Evolutionary conservation across 1,140 invertebrate genomes (phyloP).

Genomic region (Procambarus clarkii): DNA sequence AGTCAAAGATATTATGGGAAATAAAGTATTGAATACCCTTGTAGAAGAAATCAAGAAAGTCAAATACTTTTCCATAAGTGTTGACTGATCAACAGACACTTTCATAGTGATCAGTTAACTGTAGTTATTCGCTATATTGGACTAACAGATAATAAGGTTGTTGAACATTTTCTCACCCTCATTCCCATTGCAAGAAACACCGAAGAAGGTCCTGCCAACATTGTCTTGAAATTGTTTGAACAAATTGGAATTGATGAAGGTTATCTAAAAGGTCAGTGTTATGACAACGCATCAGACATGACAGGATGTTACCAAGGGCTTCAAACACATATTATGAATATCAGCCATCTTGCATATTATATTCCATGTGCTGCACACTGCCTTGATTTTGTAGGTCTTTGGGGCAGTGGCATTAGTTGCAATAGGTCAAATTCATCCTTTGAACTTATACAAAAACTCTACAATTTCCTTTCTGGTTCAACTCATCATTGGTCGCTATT

Average conservation of each 20-base stretch:
- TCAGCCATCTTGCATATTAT: constrained; percentile 17
- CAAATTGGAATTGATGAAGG: neutral
- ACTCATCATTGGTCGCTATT: constrained; percentile 30
- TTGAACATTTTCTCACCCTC: constrained; percentile 24
- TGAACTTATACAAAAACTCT: constrained; percentile 8
- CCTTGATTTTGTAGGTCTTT: constrained; percentile 20
- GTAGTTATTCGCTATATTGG: constrained; percentile 12
- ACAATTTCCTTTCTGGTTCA: constrained; percentile 33
- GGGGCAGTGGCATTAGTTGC: neutral
- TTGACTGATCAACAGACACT: neutral
- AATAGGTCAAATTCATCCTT: neutral
- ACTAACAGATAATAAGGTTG: neutral
- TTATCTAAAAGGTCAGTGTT: constrained; percentile 12
- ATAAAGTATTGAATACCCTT: constrained; percentile 36
- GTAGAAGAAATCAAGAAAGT: constrained; percentile 19
- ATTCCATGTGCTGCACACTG: constrained; percentile 22
- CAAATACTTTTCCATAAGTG: constrained; percentile 1
- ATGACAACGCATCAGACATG: constrained; percentile 29
- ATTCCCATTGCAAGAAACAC: constrained; percentile 14
- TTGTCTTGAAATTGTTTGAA: neutral
- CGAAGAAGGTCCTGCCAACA: constrained; percentile 4
- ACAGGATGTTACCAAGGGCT: constrained; percentile 4
- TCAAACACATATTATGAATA: constrained; percentile 16
- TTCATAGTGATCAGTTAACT: constrained; percentile 15
- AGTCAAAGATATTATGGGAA: constrained; percentile 42